Conservation (phyloP, 2,888 invertebrate genomes). For the Platynereis dumerilii region DNA sequence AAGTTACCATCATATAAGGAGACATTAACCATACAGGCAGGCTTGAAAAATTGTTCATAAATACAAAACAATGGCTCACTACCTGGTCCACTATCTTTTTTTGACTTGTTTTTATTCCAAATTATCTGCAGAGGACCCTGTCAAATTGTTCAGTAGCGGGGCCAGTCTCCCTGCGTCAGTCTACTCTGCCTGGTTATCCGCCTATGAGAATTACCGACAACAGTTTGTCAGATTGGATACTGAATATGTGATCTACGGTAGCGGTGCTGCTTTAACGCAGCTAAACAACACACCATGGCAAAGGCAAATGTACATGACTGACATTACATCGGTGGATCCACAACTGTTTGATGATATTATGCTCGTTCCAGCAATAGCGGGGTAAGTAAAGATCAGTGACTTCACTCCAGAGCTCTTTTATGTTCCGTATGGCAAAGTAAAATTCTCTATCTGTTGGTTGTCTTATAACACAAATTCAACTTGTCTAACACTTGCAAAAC, state of each 20-base stretch:
- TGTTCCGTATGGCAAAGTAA: too few species aligned
- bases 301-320: neutral
- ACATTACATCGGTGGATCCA: neutral
- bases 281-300: neutral
- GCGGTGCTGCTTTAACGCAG: constrained; percentile 12
- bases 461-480: too few species aligned
- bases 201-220: constrained; percentile 24
- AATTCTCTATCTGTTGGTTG: too few species aligned
- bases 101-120: too few species aligned
- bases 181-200: constrained; percentile 32
- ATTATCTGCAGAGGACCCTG: too few species aligned
- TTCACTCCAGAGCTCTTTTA: too few species aligned
- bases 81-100: too few species aligned
- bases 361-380: constrained; percentile 10
- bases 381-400: constrained; percentile 17
- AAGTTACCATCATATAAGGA: too few species aligned
- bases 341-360: neutral
- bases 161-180: constrained; percentile 35
- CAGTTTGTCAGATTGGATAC: constrained; percentile 15
- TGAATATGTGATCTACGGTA: constrained; percentile 24
- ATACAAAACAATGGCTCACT: too few species aligned
- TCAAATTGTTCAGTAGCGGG: constrained; percentile 23
- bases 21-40: too few species aligned
- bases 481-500: too few species aligned
- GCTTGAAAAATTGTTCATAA: too few species aligned